Evolutionary conservation across 2,113 vertebrate genomes (phyloP).

Genomic region (Pterophyllum scalare): DNA sequence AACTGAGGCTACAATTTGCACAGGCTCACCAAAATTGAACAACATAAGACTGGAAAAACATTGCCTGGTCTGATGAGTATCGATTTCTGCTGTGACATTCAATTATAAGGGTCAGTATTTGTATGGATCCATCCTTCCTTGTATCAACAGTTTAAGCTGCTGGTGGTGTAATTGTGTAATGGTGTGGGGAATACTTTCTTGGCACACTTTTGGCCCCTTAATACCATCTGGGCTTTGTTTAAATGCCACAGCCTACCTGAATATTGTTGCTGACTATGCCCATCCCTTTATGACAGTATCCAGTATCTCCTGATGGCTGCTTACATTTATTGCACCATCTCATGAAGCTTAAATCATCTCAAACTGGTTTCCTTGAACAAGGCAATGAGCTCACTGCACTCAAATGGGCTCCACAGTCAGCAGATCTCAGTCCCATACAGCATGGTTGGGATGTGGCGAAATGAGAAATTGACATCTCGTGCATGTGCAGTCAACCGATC

Average conservation of each 20-base stretch:
- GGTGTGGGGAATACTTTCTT: not conserved
- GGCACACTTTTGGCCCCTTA: not conserved
- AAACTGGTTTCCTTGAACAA: not conserved
- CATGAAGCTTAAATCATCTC: not conserved
- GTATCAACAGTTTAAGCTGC: not conserved
- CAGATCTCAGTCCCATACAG: not conserved
- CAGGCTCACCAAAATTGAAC: not conserved
- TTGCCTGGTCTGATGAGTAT: not conserved
- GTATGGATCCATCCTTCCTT: not conserved
- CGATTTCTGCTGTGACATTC: not conserved
- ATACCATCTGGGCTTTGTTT: not conserved
- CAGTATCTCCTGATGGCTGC: not conserved
- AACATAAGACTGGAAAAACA: not conserved
- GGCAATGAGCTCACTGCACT: not conserved
- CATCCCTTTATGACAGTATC: not conserved
- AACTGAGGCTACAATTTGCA: not conserved
- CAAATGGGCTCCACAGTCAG: not conserved
- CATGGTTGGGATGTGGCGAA: not conserved
- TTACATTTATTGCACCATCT: not conserved
- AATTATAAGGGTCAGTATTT: not conserved
- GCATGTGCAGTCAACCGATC: too few relatives aligned
- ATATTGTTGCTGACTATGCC: too few relatives aligned
- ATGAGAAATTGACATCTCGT: too few relatives aligned
- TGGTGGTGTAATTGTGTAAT: too few relatives aligned
- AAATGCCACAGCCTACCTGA: not conserved